Evolutionary conservation across 2,888 invertebrate genomes (phyloP).

Genomic region (Cosmopolites sordidus): DNA sequence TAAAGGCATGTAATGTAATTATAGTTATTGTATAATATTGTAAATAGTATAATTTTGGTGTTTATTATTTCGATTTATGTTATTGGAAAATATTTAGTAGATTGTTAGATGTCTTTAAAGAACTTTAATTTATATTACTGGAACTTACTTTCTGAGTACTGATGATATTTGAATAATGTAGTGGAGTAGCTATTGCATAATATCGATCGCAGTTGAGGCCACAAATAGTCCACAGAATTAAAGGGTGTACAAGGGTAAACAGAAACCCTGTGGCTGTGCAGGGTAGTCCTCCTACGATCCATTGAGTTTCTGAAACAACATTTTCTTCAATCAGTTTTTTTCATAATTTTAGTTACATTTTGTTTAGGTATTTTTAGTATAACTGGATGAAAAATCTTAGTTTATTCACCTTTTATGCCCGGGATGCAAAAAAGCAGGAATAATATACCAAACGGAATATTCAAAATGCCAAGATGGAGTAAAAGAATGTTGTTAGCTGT

Average conservation of each 20-base stretch:
- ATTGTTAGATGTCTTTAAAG: no score
- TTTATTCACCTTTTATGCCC: constrained; percentile 45
- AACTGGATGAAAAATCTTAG: not conserved
- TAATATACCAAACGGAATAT: constrained; percentile 61
- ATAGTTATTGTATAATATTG: no score
- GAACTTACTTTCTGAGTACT: constrained; percentile 61
- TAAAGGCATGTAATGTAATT: no score
- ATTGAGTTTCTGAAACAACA: constrained; percentile 36
- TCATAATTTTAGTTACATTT: not conserved
- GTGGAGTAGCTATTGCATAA: constrained; percentile 73
- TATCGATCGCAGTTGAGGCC: constrained; percentile 76
- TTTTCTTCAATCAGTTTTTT: not conserved
- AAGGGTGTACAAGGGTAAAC: constrained; percentile 66
- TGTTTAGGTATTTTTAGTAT: not conserved
- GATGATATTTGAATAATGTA: constrained; percentile 74
- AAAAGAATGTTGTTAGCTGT: constrained; percentile 69
- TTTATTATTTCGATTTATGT: no score
- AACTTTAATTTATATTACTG: not conserved
- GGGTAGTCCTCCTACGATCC: constrained; percentile 53
- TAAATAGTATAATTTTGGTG: no score
- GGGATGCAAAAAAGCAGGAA: constrained; percentile 57
- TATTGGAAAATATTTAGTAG: no score
- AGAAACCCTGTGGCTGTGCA: constrained; percentile 65
- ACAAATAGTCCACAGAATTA: constrained; percentile 75
- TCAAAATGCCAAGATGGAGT: constrained; percentile 68